These are phyloP conservation scores for Tenthredo distinguenda DNA, from an alignment of 2,888 invertebrate species.

Conservation along the genomic window DNA sequence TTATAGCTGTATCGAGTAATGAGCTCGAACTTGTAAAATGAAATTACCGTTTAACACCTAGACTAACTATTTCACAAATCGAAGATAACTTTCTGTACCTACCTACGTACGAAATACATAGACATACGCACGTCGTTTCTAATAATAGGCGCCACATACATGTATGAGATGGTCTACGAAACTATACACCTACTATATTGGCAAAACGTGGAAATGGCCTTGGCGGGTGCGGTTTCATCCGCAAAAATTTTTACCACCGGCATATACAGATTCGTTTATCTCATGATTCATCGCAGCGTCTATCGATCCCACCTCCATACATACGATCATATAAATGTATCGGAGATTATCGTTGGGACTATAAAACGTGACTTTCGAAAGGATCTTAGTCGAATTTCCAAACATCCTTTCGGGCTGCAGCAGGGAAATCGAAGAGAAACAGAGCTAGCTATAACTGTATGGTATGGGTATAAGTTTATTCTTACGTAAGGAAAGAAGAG, in stretches of 20 bases:
- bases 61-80: background rate
- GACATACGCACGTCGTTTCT: background rate
- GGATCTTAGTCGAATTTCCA: background rate
- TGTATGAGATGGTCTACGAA: background rate
- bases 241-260: background rate
- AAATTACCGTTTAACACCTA: constrained; percentile 27
- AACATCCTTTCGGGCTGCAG: background rate
- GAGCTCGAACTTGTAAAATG: background rate
- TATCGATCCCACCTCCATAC: background rate
- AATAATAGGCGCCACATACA: constrained; percentile 11
- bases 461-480: background rate
- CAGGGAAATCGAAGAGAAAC: too few species aligned
- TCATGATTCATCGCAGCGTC: constrained; percentile 19
- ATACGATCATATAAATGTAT: background rate
- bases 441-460: background rate
- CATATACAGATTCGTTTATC: background rate
- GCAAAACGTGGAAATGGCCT: background rate
- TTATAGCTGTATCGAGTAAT: background rate
- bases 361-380: background rate
- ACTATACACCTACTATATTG: background rate
- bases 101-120: background rate
- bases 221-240: background rate
- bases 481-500: constrained; percentile 23
- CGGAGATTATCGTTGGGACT: background rate
- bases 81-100: background rate